Percentiles rank a stretch among this genome's conserved stretches.
Conservation (phyloP, 2,888 invertebrate species). For the Stenodema calcarata region DNA sequence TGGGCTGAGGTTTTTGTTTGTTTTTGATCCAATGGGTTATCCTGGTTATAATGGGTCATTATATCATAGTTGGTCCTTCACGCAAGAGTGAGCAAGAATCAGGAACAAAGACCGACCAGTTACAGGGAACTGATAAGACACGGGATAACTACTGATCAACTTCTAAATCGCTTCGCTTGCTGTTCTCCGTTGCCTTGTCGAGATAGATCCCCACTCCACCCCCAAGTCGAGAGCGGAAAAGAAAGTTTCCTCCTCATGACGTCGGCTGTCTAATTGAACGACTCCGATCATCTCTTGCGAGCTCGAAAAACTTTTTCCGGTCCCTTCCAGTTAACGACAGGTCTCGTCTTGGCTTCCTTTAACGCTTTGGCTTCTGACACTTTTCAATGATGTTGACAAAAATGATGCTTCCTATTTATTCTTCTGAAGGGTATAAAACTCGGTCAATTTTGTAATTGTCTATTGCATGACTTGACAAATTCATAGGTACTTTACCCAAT, state of each 20-base stretch:
- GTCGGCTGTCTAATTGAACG: slow-evolving; percentile 7
- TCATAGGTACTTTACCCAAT: too few relatives aligned
- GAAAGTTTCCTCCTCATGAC: background rate
- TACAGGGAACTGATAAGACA: background rate
- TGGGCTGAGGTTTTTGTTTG: too few relatives aligned
- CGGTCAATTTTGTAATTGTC: too few relatives aligned
- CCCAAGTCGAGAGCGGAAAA: background rate
- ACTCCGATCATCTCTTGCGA: background rate
- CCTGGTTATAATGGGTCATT: too few relatives aligned
- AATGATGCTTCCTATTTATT: too few relatives aligned
- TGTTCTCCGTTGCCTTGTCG: background rate
- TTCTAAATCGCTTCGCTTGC: slow-evolving; percentile 2
- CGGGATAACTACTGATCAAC: slow-evolving; percentile 9
- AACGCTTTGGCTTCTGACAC: background rate
- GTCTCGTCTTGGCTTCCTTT: too few relatives aligned
- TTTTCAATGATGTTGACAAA: background rate
- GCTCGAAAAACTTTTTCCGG: background rate
- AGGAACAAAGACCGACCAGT: background rate
- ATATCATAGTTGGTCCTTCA: background rate
- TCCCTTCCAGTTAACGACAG: background rate
- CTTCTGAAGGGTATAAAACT: too few relatives aligned
- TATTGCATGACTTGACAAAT: too few relatives aligned
- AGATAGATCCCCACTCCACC: too few relatives aligned
- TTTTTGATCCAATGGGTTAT: too few relatives aligned
- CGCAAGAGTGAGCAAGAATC: background rate